Percentiles rank a stretch among this genome's conserved stretches.
phyloP scores from a whole-genome alignment of 2,888 invertebrate species.

The Tinea trinotella region DNA sequence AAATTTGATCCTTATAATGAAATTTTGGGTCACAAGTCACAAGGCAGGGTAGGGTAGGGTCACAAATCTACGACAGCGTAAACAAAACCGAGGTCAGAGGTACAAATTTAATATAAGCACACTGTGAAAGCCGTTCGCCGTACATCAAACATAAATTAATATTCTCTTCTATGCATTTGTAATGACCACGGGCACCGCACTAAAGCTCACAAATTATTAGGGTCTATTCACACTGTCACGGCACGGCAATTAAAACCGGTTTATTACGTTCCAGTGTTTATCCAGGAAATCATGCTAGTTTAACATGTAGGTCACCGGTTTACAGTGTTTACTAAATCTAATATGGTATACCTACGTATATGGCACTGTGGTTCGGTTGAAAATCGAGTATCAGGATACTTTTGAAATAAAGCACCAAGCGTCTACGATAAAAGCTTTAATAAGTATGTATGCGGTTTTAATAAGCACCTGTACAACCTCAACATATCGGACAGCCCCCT shows the following conservation, averaged over 20 bases:
- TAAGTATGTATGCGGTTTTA: too few relatives aligned
- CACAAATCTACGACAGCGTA: too few relatives aligned
- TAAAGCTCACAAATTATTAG: not conserved
- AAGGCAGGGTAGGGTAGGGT: too few relatives aligned
- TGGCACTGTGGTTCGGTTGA: too few relatives aligned
- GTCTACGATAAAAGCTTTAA: too few relatives aligned
- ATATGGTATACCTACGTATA: too few relatives aligned
- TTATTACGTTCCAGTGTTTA: not conserved
- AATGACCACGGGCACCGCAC: constrained; percentile 12
- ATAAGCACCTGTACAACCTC: too few relatives aligned
- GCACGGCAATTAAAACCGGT: not conserved
- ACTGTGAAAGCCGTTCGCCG: not conserved
- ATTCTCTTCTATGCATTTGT: constrained; percentile 9
- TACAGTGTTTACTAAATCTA: not conserved
- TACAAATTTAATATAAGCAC: constrained; percentile 8
- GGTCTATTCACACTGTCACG: not conserved
- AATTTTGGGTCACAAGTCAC: too few relatives aligned
- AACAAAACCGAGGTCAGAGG: not conserved
- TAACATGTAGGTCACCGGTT: not conserved
- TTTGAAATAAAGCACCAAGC: too few relatives aligned
- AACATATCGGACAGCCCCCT: too few relatives aligned
- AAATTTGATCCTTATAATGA: too few relatives aligned
- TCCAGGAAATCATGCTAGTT: not conserved
- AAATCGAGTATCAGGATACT: too few relatives aligned
- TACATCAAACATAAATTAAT: constrained; percentile 13